These are phyloP conservation scores for Pseudorasbora parva DNA, from an alignment of 2,113 vertebrate genomes.

Conservation along the genomic window DNA sequence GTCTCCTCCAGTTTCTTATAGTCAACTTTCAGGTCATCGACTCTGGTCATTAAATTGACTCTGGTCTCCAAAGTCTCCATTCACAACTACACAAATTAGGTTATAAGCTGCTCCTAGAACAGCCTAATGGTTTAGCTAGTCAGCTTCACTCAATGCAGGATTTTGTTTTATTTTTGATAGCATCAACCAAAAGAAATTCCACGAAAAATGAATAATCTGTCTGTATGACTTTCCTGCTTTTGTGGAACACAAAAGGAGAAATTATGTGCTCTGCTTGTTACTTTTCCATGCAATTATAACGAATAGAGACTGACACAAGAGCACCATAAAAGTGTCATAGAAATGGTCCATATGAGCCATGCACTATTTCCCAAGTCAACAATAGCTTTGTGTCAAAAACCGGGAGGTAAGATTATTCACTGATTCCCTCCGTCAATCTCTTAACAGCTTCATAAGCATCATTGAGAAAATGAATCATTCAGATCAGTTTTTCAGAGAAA, in stretches of 20 bases:
- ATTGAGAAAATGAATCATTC: not conserved
- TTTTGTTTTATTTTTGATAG: not conserved
- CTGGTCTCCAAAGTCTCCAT: not conserved
- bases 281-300: not conserved
- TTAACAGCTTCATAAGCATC: not conserved
- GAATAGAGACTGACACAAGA: not conserved
- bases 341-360: not conserved
- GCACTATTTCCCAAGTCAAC: not conserved
- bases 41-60: not conserved
- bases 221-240: not conserved
- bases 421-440: not conserved
- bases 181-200: not conserved
- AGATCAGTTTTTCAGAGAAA: no score
- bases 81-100: not conserved
- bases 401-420: not conserved
- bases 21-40: slow-evolving; percentile 12
- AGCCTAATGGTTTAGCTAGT: not conserved
- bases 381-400: not conserved
- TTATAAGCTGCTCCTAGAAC: not conserved
- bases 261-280: not conserved
- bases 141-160: not conserved
- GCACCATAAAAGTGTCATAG: not conserved
- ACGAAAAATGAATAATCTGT: not conserved
- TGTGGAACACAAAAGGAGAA: not conserved
- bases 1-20: not conserved